These are phyloP conservation scores for Erinaceus europaeus DNA, from an alignment of 2,113 vertebrate genomes.

Conservation along the genomic window DNA sequence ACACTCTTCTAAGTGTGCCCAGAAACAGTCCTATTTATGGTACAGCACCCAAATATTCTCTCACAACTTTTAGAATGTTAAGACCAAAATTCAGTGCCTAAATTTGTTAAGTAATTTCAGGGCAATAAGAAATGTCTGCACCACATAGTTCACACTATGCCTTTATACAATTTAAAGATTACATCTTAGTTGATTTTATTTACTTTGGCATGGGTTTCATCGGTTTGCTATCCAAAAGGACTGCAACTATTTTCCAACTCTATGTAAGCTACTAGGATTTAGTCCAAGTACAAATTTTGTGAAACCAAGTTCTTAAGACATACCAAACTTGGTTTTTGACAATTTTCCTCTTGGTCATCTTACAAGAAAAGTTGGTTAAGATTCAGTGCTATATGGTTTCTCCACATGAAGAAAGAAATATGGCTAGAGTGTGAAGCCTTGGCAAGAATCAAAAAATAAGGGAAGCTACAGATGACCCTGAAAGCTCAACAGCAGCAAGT, in stretches of 20 bases:
- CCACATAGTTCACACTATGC: background rate
- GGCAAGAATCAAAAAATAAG: too few species aligned
- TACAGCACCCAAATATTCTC: background rate
- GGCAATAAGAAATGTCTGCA: background rate
- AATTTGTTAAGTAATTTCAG: background rate
- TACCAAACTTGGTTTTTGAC: too few species aligned
- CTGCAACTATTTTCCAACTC: background rate
- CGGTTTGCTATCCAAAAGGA: background rate
- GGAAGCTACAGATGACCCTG: too few species aligned
- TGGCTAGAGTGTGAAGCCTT: too few species aligned
- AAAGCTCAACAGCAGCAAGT: constrained; percentile 47
- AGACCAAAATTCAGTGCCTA: background rate
- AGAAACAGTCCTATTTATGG: background rate
- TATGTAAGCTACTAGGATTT: background rate
- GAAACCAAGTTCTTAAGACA: too few species aligned
- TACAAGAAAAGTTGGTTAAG: too few species aligned
- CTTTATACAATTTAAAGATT: background rate
- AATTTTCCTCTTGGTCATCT: too few species aligned
- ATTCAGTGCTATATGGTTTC: too few species aligned
- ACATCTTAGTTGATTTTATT: background rate
- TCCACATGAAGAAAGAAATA: too few species aligned
- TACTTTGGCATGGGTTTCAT: background rate
- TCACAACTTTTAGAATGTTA: background rate
- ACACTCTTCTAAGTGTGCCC: background rate
- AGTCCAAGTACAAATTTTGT: too few species aligned